Evolutionary conservation across 2,888 invertebrate species (phyloP).

Genomic region (Drosophila silvestris): DNA sequence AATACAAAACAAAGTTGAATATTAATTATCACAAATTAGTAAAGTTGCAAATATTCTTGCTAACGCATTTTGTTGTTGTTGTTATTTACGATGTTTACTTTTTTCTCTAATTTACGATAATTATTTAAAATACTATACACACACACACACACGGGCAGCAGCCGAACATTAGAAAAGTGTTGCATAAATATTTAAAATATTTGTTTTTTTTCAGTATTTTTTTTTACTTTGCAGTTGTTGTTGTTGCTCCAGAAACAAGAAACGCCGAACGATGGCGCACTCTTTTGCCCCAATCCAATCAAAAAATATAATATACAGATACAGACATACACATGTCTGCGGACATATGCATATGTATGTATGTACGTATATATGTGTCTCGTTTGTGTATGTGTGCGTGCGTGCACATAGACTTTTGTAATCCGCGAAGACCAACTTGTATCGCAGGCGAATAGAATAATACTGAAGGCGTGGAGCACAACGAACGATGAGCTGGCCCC

Average conservation of each 20-base stretch:
- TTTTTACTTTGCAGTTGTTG: conserved; percentile 28
- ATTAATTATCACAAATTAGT: conserved; percentile 67
- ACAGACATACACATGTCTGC: conserved; percentile 38
- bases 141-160: conserved; percentile 31
- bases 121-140: conserved; percentile 42
- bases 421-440: conserved; percentile 65
- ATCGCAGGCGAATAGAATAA: conserved; percentile 75
- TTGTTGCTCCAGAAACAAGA: conserved; percentile 52
- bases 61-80: conserved; percentile 51
- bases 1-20: conserved; percentile 36
- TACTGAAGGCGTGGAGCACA: conserved; percentile 63
- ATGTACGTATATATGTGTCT: conserved; percentile 8
- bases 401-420: conserved; percentile 40
- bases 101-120: conserved; percentile 37
- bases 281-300: conserved; percentile 69
- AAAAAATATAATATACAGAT: conserved; percentile 70
- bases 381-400: conserved; percentile 40
- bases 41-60: conserved; percentile 55
- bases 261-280: conserved; percentile 53
- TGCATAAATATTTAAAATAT: conserved; percentile 45
- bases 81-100: conserved; percentile 19
- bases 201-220: conserved; percentile 23
- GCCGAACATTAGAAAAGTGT: conserved; percentile 41
- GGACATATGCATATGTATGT: conserved; percentile 20
- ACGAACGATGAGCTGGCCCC: conserved; percentile 47